Evolutionary conservation across 2,888 invertebrate species (phyloP).

Genomic region (Tryphoninae sp.): DNA sequence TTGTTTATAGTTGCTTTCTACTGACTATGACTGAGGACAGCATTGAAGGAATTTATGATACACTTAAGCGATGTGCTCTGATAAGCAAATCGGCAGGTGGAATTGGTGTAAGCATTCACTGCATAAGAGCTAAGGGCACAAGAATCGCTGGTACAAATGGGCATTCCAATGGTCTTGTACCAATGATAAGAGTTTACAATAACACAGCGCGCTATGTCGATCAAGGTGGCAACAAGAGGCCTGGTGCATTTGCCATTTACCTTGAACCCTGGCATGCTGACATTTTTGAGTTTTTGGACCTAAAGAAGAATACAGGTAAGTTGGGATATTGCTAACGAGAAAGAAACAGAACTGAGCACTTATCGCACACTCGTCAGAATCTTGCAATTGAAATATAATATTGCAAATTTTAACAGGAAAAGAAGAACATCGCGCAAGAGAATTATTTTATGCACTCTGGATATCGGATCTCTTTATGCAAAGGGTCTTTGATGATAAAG

Average conservation of each 20-base stretch:
- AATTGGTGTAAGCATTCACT: constrained; percentile 97
- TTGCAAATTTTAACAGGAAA: constrained; percentile 83
- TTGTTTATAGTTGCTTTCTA: constrained; percentile 90
- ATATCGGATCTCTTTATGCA: constrained; percentile 99
- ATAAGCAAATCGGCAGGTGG: constrained; percentile 99
- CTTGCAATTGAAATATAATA: not conserved
- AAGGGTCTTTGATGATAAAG: constrained; percentile 91
- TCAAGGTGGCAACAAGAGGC: constrained; percentile 98
- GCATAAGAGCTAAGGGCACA: constrained; percentile 95
- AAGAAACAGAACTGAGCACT: not conserved
- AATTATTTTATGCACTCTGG: constrained; percentile 98
- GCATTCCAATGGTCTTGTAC: constrained; percentile 96
- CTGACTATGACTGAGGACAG: constrained; percentile 97
- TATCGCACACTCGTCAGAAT: too few relatives aligned
- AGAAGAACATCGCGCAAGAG: constrained; percentile 96
- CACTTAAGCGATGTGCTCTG: constrained; percentile 94
- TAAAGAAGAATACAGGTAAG: constrained; percentile 93
- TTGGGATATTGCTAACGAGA: not conserved
- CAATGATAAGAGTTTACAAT: constrained; percentile 97
- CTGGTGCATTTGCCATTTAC: constrained; percentile 98
- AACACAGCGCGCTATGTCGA: constrained; percentile 98
- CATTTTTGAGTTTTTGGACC: constrained; percentile 95
- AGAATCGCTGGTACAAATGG: constrained; percentile 97
- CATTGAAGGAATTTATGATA: constrained; percentile 97
- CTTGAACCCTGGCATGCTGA: constrained; percentile 99